Evolutionary conservation across 2,113 vertebrate genomes (phyloP).

Genomic region (Cervus canadensis): DNA sequence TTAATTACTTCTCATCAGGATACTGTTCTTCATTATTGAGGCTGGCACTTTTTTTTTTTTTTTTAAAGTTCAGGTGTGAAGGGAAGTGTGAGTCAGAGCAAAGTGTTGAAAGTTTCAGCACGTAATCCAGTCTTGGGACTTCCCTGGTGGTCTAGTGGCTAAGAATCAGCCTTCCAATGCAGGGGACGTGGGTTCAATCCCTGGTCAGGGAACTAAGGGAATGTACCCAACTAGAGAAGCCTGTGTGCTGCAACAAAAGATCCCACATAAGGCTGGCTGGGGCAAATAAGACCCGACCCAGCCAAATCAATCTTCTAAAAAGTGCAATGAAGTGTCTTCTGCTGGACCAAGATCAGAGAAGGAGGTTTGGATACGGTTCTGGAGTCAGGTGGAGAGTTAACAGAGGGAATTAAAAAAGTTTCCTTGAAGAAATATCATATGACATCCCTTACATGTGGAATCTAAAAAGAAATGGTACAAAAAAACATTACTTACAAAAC

Average conservation of each 20-base stretch:
- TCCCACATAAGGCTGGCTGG: accelerated
- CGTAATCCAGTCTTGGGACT: neutral
- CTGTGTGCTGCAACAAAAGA: neutral
- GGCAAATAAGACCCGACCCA: neutral
- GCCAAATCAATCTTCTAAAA: neutral
- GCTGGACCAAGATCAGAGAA: neutral
- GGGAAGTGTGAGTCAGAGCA: neutral
- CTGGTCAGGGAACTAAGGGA: neutral
- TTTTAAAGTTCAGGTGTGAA: neutral
- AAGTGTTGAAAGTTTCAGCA: neutral
- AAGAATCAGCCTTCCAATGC: neutral
- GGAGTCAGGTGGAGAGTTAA: neutral
- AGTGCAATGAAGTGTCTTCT: neutral
- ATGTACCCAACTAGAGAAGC: neutral
- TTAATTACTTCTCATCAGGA: neutral
- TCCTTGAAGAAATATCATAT: neutral
- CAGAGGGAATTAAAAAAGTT: neutral
- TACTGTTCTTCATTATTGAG: neutral
- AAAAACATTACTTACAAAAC: neutral
- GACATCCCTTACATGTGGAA: neutral
- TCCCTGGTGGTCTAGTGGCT: neutral
- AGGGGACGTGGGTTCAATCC: neutral
- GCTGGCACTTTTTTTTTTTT: neutral
- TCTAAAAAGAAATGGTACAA: neutral
- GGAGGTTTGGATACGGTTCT: neutral